phyloP scores from a whole-genome alignment of 2,113 vertebrate genomes.

The Callipepla californica region DNA sequence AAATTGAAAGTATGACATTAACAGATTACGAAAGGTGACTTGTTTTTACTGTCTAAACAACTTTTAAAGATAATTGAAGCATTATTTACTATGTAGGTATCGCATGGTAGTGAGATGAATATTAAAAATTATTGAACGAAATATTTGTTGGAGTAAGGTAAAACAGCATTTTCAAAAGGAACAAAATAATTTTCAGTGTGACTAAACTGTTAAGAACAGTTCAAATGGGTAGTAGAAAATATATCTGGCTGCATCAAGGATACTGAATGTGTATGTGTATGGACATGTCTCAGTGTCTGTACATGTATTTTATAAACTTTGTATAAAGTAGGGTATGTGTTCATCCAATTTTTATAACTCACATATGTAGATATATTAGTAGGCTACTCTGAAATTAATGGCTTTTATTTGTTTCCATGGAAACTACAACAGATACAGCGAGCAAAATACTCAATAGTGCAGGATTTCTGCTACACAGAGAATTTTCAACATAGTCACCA shows the following conservation, averaged over 20 bases:
- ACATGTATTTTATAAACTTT: neutral
- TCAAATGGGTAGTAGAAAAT: neutral
- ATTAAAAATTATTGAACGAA: neutral
- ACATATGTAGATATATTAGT: too few species aligned
- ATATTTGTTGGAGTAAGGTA: neutral
- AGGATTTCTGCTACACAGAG: too few species aligned
- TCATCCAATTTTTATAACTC: neutral
- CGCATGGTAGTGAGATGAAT: neutral
- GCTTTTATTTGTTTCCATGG: too few species aligned
- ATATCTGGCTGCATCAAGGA: neutral
- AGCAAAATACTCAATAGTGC: too few species aligned
- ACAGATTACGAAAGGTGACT: neutral
- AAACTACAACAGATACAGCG: too few species aligned
- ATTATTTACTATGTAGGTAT: neutral
- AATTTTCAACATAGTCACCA: too few species aligned
- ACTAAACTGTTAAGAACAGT: neutral
- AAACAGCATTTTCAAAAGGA: neutral
- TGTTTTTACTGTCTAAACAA: neutral
- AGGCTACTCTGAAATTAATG: too few species aligned
- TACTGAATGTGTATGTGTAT: neutral
- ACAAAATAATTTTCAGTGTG: neutral
- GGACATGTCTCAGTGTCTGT: neutral
- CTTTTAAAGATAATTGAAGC: neutral
- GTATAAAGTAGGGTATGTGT: neutral
- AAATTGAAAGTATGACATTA: neutral